Evolutionary conservation across 2,888 invertebrate genomes (phyloP), one percentile per base, ranked within the genome.

Genomic region (Eristalinus sepulchralis): DNA sequence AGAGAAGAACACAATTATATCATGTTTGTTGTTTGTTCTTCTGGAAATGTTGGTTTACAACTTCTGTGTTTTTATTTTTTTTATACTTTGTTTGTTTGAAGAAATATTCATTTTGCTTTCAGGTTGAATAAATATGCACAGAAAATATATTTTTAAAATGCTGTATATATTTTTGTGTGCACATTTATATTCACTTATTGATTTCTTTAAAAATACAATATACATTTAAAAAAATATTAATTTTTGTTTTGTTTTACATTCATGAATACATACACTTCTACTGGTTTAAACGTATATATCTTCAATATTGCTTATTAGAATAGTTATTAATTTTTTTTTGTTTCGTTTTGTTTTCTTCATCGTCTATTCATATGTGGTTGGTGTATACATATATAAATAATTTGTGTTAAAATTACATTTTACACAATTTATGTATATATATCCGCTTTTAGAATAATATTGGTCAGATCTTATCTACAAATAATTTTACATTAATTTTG

Each of bases 401-500:
- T 72, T 70, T 66, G 71, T 79, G 82, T 79, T 66, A 67, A 86
- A 82, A 82, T 82, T 79, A 36, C 11, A 83, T 79, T 83, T 83
- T 55, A 71, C 86, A 75, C 82, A 82, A 71, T 72, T 83, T 83
- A 83, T 83, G 71, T 60, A 79, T 86, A 86, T 79, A 79, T 86
- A 82, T 83, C 73, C 60, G 64, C 33, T 78, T 85, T 82, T 84
- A 88, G 86, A 88, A 88, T 88, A 88, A 88, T 88, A 88, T 88
- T 88, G 88, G 88, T 88, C 88, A 88, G 85, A 88, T 88, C 85
- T 88, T 88, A 88, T 88, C 79, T 83, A 80, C 78, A 81, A 47
- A 24, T 84, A 66, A 79, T 83, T 75, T 64, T 70, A 79, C 78
- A 72, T 72, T 75, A 47, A 66, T 62, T 76, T 73, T 27, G 27